phyloP scores from a whole-genome alignment of 2,888 invertebrate genomes.

The Heliconius hortense region DNA sequence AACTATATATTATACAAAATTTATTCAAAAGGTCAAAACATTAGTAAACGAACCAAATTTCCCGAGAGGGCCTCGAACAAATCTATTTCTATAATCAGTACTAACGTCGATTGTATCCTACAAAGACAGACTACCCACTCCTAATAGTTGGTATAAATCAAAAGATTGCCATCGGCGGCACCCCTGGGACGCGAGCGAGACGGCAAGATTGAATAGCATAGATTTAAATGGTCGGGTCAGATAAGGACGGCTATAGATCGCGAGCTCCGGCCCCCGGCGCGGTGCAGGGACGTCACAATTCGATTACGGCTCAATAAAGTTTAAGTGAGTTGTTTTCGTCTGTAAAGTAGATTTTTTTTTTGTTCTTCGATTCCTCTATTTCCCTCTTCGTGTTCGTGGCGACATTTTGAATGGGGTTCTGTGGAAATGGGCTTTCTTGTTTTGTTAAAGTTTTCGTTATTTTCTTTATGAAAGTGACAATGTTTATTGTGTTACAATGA shows the following conservation, averaged over 20 bases:
- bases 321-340: conserved; percentile 82
- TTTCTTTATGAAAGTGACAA: neutral
- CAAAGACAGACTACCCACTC: conserved; percentile 76
- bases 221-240: conserved; percentile 80
- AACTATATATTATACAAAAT: neutral
- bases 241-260: conserved; percentile 79
- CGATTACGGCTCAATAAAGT: conserved; percentile 82
- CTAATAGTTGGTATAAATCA: conserved; percentile 83
- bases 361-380: conserved; percentile 70
- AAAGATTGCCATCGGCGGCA: conserved; percentile 81
- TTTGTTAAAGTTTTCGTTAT: conserved; percentile 5
- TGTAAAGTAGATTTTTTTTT: conserved; percentile 80
- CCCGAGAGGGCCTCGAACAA: conserved; percentile 55
- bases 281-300: conserved; percentile 80
- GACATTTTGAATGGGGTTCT: conserved; percentile 27
- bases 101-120: conserved; percentile 72
- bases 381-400: conserved; percentile 46
- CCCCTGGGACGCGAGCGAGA: conserved; percentile 81
- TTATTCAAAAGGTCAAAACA: conserved; percentile 28
- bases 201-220: conserved; percentile 82
- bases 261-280: conserved; percentile 63
- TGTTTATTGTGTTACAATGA: neutral
- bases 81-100: conserved; percentile 76
- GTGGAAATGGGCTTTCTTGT: conserved; percentile 16
- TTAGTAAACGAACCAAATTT: conserved; percentile 42